Percentiles rank a stretch among this genome's conserved stretches.
phyloP scores from a whole-genome alignment of 2,797 vertebrate species.

The Champsocephalus gunnari region DNA sequence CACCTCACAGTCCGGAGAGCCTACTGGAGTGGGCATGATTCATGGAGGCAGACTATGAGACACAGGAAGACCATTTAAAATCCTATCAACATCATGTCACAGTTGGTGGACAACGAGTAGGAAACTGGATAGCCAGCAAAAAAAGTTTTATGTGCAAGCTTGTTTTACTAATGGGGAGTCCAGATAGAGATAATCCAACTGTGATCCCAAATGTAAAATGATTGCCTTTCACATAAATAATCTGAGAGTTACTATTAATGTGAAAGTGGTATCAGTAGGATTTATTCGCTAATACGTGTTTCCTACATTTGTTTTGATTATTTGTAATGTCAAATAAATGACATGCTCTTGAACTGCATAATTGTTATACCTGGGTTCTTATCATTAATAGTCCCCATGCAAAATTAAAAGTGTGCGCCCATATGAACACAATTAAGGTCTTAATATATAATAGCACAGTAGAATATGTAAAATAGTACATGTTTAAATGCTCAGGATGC shows the following conservation, averaged over 20 bases:
- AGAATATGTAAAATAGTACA: neutral
- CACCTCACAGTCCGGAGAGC: slow-evolving; percentile 73
- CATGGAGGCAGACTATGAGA: slow-evolving; percentile 61
- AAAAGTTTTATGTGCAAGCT: slow-evolving; percentile 56
- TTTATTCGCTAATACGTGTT: neutral
- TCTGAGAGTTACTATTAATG: neutral
- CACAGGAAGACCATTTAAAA: slow-evolving; percentile 78
- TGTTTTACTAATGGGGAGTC: slow-evolving; percentile 56
- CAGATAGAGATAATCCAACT: slow-evolving; percentile 50
- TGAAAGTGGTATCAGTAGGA: no score
- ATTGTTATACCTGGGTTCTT: neutral
- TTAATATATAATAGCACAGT: neutral
- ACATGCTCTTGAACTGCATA: neutral
- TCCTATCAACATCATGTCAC: slow-evolving; percentile 72
- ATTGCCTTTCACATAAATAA: slow-evolving; percentile 17
- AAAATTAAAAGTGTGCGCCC: no score
- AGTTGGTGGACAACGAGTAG: slow-evolving; percentile 47
- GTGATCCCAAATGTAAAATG: slow-evolving; percentile 27
- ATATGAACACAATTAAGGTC: no score
- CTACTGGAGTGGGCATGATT: slow-evolving; percentile 73
- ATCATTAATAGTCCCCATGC: neutral
- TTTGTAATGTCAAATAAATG: neutral
- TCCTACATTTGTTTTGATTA: neutral
- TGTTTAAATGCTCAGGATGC: neutral
- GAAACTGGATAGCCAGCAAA: slow-evolving; percentile 51